Evolutionary conservation across 2,113 vertebrate genomes (phyloP).

Genomic region (Chionomys nivalis): DNA sequence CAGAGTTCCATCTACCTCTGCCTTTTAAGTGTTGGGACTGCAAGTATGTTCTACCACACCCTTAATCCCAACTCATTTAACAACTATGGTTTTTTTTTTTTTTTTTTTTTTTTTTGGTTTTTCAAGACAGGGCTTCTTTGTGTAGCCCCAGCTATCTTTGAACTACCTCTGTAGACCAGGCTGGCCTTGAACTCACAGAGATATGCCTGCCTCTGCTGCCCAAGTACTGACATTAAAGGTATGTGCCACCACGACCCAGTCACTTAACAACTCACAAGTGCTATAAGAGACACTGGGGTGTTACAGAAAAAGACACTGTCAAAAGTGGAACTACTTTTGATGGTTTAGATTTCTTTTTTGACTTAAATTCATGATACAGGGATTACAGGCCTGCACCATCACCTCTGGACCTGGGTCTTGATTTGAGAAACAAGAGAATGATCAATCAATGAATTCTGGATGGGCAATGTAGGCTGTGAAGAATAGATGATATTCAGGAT

Average conservation of each 20-base stretch:
- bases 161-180: too few species aligned
- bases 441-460: background rate
- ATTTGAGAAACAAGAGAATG: constrained; percentile 10
- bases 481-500: background rate
- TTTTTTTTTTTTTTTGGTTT: too few species aligned
- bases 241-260: background rate
- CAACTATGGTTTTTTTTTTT: too few species aligned
- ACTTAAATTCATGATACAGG: background rate
- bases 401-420: background rate
- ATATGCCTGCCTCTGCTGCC: too few species aligned
- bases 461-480: background rate
- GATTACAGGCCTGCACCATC: background rate
- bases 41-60: too few species aligned
- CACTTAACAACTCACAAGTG: background rate
- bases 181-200: too few species aligned
- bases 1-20: too few species aligned
- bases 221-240: background rate
- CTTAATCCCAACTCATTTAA: too few species aligned
- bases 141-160: too few species aligned
- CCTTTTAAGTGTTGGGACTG: too few species aligned
- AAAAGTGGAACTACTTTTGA: background rate
- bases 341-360: background rate
- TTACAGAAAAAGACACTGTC: background rate
- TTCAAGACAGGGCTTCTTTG: too few species aligned
- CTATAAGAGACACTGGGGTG: background rate